A percentile compares a stretch with the other conserved stretches of the same genome.
Conservation (phyloP, 2,113 vertebrate genomes). For the Numenius arquata region DNA sequence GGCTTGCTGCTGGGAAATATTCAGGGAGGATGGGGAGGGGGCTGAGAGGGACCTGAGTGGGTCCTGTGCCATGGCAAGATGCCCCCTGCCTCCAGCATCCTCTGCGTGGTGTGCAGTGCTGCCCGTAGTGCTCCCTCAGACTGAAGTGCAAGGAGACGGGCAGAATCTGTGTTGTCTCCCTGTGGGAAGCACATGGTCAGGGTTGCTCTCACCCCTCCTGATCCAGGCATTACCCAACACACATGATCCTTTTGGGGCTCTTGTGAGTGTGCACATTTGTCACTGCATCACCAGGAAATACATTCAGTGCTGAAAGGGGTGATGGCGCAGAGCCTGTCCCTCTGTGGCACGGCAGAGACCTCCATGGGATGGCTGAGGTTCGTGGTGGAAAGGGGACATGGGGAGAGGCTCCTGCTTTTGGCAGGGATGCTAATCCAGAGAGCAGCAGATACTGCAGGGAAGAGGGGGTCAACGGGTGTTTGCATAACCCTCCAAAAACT, state of each 20-base stretch:
- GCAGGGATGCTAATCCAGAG: background rate
- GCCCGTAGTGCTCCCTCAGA: background rate
- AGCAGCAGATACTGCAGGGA: background rate
- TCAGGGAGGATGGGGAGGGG: accelerated
- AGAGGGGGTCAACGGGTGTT: background rate
- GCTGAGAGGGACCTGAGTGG: background rate
- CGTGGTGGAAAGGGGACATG: accelerated
- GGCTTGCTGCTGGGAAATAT: background rate
- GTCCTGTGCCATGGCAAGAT: no score
- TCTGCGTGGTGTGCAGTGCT: background rate
- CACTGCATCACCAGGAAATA: background rate
- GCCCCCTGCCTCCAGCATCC: background rate
- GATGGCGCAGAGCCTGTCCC: background rate
- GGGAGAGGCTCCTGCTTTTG: background rate
- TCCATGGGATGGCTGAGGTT: background rate
- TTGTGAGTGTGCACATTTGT: background rate
- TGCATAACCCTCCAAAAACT: background rate
- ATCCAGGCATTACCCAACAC: background rate
- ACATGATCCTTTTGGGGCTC: accelerated
- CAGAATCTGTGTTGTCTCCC: background rate
- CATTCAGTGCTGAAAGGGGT: background rate
- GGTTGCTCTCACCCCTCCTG: background rate
- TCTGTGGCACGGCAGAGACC: accelerated
- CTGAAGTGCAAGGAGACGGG: background rate
- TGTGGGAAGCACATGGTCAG: background rate